Evolutionary conservation across 2,113 vertebrate species (phyloP), one percentile per base, ranked within the genome.

Genomic region (Cacatua alba): DNA sequence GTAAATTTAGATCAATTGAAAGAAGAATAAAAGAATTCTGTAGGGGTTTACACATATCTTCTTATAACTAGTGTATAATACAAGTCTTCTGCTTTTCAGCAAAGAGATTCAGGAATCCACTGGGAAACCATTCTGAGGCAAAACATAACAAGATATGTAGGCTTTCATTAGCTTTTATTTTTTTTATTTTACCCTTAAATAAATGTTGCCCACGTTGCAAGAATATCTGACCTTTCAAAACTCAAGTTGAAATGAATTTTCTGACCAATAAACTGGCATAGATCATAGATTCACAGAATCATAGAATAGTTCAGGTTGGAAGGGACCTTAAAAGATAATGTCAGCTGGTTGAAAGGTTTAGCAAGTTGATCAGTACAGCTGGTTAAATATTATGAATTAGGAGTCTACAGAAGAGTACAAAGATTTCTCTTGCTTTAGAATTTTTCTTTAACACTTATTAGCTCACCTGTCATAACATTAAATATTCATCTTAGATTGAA

Each of bases 401-500:
- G 20, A 88, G 39, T 74, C 86, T 95, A 77, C n/a, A 70, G 43
- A 76, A 93, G 76, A 28, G 49, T 44, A 81, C 1, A 10, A 18
- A 77, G 51, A 82, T 60, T 92, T 72, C 39, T 69, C 86, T 69
- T 88, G 49, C 53, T 26, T 91, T 52, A 57, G 64, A 90, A 37
- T 81, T 88, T 90, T 82, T 92, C 80, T 81, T 88, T 44, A 88
- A 69, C 11, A 0, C 76, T 94, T 95, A 83, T 86, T 88, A 96
- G 37, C 41, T 96, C 26, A 60, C 19, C 53, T 91, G 80, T 91
- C 83, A 92, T 67, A 96, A 96, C 31, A 95, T 84, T 86, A 95
- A 91, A 91, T 92, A 92, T 57, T 95, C 83, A 91, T 88, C 72
- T 57, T 53, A 65, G 49, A 74, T 57, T 49, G 64, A 94, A 92